Percentiles rank a stretch among this genome's conserved stretches.
These are phyloP conservation scores for Anabacerthia variegaticeps DNA, from an alignment of 2,797 vertebrate species.

Conservation along the genomic window DNA sequence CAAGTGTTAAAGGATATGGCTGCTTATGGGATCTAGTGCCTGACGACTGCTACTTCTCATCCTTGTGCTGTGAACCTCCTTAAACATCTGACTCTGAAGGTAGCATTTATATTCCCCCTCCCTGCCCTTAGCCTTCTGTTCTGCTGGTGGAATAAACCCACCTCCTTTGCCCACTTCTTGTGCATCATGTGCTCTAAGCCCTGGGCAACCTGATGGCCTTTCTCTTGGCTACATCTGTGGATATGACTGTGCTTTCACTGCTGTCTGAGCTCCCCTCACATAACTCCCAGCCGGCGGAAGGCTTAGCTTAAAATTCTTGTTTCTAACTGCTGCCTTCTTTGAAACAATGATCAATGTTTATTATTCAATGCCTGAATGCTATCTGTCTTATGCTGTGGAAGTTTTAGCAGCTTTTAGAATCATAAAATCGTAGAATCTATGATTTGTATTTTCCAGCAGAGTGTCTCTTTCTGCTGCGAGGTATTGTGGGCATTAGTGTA, in stretches of 20 bases:
- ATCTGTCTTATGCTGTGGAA: background rate
- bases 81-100: background rate
- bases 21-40: accelerated
- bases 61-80: background rate
- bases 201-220: background rate
- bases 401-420: background rate
- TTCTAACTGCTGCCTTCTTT: background rate
- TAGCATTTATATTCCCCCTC: background rate
- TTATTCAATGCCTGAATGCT: background rate
- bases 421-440: accelerated
- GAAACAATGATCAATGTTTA: background rate
- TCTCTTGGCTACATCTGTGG: background rate
- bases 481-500: background rate
- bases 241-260: background rate
- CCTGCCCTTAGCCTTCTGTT: background rate
- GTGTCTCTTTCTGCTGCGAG: background rate
- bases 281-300: background rate
- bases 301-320: background rate
- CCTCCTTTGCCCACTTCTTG: background rate
- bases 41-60: background rate
- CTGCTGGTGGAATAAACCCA: background rate
- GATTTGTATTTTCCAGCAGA: background rate
- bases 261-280: background rate
- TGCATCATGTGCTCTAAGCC: accelerated
- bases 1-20: background rate